Percentiles rank a stretch among this genome's conserved stretches.
phyloP scores from a whole-genome alignment of 2,888 invertebrate species.

The Baronia brevicornis region DNA sequence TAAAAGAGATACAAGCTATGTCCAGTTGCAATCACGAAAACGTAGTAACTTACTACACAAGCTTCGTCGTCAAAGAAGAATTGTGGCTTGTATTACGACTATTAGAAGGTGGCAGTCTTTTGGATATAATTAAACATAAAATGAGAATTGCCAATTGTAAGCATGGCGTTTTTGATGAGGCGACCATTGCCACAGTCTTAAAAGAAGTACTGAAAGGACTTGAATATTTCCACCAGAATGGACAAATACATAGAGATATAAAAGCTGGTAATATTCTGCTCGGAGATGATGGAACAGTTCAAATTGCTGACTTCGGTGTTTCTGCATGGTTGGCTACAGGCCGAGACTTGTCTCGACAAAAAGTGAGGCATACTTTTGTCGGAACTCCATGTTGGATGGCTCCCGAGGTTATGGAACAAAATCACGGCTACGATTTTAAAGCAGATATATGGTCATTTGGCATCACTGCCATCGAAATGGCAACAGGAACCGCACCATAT shows the following conservation, averaged over 20 bases:
- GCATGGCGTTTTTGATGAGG: constrained; percentile 98
- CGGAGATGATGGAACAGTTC: constrained; percentile 98
- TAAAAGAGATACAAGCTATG: constrained; percentile 97
- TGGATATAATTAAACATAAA: constrained; percentile 96
- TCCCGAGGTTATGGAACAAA: constrained; percentile 99
- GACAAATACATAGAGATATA: constrained; percentile 92
- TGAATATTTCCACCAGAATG: constrained; percentile 98
- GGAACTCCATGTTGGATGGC: constrained; percentile 99
- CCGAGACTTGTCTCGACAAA: constrained; percentile 94
- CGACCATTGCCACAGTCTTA: constrained; percentile 97
- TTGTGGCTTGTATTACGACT: constrained; percentile 98
- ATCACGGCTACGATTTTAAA: constrained; percentile 99
- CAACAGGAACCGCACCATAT: constrained; percentile 98
- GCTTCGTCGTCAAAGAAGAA: constrained; percentile 98
- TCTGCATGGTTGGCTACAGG: constrained; percentile 99
- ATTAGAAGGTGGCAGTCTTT: constrained; percentile 92
- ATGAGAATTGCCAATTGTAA: constrained; percentile 94
- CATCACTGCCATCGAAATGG: constrained; percentile 99
- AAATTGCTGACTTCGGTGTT: constrained; percentile 99
- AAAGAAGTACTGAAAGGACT: constrained; percentile 97
- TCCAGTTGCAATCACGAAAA: constrained; percentile 99
- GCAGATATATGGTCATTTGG: constrained; percentile 90
- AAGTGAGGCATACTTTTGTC: constrained; percentile 98
- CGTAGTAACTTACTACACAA: constrained; percentile 99
- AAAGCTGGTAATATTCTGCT: constrained; percentile 92